Percentiles rank a stretch among this genome's conserved stretches.
phyloP scores from a whole-genome alignment of 2,113 vertebrate species.

The Vanacampus margaritifer region DNA sequence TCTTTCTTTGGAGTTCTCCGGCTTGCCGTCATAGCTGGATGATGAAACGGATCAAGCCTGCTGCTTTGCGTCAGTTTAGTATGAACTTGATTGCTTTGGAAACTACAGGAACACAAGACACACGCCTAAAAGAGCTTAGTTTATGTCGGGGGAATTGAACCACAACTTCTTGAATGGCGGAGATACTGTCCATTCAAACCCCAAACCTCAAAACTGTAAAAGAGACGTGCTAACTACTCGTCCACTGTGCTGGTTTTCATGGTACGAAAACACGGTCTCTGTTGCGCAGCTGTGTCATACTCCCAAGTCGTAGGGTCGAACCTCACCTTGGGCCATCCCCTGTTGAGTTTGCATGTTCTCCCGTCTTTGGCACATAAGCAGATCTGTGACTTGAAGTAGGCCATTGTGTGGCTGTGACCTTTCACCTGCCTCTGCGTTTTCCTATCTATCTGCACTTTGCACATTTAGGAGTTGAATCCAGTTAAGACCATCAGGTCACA shows the following conservation, averaged over 20 bases:
- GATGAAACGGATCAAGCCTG: slow-evolving; percentile 63
- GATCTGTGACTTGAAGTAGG: no score
- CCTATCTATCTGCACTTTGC: no score
- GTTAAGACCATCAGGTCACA: no score
- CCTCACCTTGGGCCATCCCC: background rate
- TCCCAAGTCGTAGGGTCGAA: background rate
- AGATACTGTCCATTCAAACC: background rate
- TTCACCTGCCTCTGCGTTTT: no score
- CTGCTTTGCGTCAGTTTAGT: slow-evolving; percentile 42
- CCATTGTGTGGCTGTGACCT: no score
- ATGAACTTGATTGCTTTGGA: slow-evolving; percentile 34
- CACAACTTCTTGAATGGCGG: background rate
- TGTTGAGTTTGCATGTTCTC: background rate
- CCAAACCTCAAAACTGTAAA: background rate
- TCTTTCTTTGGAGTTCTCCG: slow-evolving; percentile 57
- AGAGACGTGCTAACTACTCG: no score
- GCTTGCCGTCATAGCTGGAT: slow-evolving; percentile 49
- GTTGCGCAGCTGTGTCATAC: background rate
- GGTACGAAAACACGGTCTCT: no score
- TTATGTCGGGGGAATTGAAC: background rate
- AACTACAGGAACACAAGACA: background rate
- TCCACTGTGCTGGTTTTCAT: no score
- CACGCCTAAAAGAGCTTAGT: background rate
- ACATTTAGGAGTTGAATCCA: no score
- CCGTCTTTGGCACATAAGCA: no score